Evolutionary conservation across 53 echinoderm and acorn worm genomes (phyloP), one percentile per base, ranked within the genome.

Genomic region (Actinopyga echinites): DNA sequence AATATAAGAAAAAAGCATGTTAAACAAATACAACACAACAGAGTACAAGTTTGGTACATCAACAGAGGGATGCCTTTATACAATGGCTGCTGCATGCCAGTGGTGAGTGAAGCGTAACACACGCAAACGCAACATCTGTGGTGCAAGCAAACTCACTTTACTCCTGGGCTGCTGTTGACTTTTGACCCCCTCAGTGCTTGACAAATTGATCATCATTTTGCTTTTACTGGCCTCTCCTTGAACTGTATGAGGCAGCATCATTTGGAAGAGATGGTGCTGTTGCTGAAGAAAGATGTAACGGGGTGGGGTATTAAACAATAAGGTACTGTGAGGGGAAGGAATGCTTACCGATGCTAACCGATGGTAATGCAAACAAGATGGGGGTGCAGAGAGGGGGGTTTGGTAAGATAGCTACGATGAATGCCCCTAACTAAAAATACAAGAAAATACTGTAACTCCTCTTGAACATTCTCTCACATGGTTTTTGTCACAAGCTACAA

Each of bases 201-300:
- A 71, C 40, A 42, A 44, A 42, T 44, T 71, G 28, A 37, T 42
- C 71, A 71, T 71, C 24, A 33, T 42, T 44, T 71, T 71, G 25
- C n/a, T 24, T 71, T 71, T 71, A 71, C 44, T 71, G 19, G 44
- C 34, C 21, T 71, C 71, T 6, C 71, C 71, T 23, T 71, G 71
- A 42, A 40, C 44, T 1, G 56, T 52, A 19, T 78, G 78, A 6
- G 78, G 78, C 23, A 78, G 56, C 78, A 78, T 78, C 78, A 78
- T 78, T 33, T 78, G 78, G 30, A 49, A 78, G 17, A 78, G 30
- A 78, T 78, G 78, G 21, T 78, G 78, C 55, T 78, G 78, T 44
- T 78, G 78, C 78, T 78, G 56, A 30, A 21, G 52, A 30, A 78
- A 78, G 30, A 61, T 61, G 62, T 61, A 9, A 61, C 4, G 30